Evolutionary conservation across 2,113 vertebrate genomes (phyloP).

Genomic region (Crotalus horridus): DNA sequence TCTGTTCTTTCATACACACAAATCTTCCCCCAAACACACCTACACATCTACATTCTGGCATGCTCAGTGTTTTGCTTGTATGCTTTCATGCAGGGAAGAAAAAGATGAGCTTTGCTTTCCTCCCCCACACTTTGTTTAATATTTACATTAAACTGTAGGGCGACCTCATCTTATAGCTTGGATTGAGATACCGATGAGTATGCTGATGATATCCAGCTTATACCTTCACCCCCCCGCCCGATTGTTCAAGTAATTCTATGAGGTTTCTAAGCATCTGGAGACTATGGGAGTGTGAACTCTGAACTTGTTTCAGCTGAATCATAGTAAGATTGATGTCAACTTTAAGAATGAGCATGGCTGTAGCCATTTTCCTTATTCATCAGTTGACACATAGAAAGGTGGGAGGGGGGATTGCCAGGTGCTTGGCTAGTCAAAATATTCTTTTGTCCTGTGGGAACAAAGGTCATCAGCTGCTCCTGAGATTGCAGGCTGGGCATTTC

Average conservation of each 20-base stretch:
- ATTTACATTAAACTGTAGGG: background rate
- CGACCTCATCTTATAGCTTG: background rate
- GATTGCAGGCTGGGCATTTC: no score
- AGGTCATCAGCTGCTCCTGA: no score
- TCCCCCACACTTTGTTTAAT: background rate
- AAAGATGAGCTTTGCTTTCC: background rate
- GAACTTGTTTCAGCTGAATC: background rate
- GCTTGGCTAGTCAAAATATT: no score
- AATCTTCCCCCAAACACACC: background rate
- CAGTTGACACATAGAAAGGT: no score
- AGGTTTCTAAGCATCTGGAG: background rate
- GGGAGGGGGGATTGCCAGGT: no score
- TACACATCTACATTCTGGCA: background rate
- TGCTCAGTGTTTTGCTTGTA: background rate
- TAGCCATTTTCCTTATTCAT: no score
- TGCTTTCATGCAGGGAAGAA: background rate
- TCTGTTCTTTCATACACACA: background rate
- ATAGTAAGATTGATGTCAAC: background rate
- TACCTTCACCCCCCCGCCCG: background rate
- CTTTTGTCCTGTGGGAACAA: no score
- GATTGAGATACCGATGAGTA: background rate
- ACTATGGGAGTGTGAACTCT: background rate
- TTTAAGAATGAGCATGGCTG: no score
- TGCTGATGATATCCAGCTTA: background rate
- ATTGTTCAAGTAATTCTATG: background rate